These are phyloP conservation scores for Triplophysa dalaica DNA, from an alignment of 2,113 vertebrate species.

Conservation along the genomic window DNA sequence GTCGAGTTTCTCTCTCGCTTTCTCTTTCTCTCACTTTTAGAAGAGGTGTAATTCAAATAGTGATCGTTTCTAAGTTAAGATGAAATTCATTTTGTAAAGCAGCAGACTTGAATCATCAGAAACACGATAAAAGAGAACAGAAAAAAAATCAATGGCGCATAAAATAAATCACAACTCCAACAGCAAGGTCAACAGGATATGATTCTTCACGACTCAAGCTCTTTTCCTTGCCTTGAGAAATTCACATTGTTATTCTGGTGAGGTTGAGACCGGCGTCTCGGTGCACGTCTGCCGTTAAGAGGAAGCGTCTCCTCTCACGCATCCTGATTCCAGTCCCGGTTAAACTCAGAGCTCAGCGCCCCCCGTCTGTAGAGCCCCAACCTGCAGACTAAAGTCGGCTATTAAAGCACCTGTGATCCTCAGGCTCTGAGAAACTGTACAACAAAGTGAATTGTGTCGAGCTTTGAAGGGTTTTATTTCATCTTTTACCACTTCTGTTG, in stretches of 20 bases:
- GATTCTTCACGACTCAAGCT: conserved; percentile 70
- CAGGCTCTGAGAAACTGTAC: background rate
- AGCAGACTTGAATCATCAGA: conserved; percentile 40
- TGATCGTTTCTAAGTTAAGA: conserved; percentile 68
- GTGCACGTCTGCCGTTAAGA: conserved; percentile 18
- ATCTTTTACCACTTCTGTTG: background rate
- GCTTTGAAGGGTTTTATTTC: too few relatives aligned
- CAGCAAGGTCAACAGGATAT: conserved; percentile 80
- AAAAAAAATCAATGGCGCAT: conserved; percentile 77
- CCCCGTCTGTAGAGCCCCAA: conserved; percentile 5
- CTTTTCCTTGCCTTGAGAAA: conserved; percentile 53
- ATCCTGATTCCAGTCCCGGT: conserved; percentile 29
- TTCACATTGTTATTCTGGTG: conserved; percentile 54
- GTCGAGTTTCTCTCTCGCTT: background rate
- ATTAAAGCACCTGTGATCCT: background rate
- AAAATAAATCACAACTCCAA: conserved; percentile 75
- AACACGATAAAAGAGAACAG: conserved; percentile 62
- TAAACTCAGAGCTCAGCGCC: conserved; percentile 12
- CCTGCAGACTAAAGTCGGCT: background rate
- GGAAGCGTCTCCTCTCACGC: conserved; percentile 24
- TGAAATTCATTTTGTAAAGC: conserved; percentile 70
- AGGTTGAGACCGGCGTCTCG: conserved; percentile 39
- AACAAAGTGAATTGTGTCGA: background rate
- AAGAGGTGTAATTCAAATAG: conserved; percentile 68
- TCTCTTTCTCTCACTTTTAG: conserved; percentile 54